A percentile compares a stretch with the other conserved stretches of the same genome.
These are phyloP conservation scores for Teinopalpus imperialis DNA, from an alignment of 2,888 invertebrate genomes.

Conservation along the genomic window DNA sequence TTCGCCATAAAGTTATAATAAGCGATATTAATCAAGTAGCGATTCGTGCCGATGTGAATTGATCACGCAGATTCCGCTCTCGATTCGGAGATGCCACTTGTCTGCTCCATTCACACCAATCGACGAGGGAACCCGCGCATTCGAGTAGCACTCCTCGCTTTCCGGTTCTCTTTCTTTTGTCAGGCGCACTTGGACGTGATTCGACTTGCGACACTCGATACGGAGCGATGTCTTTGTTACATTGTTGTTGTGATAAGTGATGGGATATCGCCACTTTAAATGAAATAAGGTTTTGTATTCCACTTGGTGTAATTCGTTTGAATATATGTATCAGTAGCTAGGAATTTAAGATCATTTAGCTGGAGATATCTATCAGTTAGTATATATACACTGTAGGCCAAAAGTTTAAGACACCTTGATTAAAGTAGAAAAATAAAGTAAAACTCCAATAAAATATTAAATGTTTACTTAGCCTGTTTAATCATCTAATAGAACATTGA, in stretches of 20 bases:
- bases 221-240: constrained; percentile 68
- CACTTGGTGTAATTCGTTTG: not conserved
- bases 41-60: constrained; percentile 69
- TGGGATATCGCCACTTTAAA: constrained; percentile 32
- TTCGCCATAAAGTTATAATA: constrained; percentile 41
- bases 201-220: constrained; percentile 62
- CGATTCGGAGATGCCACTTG: constrained; percentile 44
- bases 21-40: constrained; percentile 46
- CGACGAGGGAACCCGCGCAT: constrained; percentile 53
- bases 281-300: constrained; percentile 4
- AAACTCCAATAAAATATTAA: too few species aligned
- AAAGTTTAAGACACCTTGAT: too few species aligned
- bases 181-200: constrained; percentile 46
- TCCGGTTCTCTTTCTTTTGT: constrained; percentile 78
- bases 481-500: too few species aligned
- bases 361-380: too few species aligned
- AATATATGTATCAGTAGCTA: too few species aligned
- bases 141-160: constrained; percentile 68
- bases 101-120: constrained; percentile 62
- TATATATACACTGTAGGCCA: too few species aligned
- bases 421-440: too few species aligned
- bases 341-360: too few species aligned
- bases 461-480: too few species aligned
- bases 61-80: constrained; percentile 67
- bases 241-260: constrained; percentile 66